A percentile compares a stretch with the other conserved stretches of the same genome.
phyloP scores from a whole-genome alignment of 53 echinoderm and acorn worm genomes.

The Patiria pectinifera region DNA sequence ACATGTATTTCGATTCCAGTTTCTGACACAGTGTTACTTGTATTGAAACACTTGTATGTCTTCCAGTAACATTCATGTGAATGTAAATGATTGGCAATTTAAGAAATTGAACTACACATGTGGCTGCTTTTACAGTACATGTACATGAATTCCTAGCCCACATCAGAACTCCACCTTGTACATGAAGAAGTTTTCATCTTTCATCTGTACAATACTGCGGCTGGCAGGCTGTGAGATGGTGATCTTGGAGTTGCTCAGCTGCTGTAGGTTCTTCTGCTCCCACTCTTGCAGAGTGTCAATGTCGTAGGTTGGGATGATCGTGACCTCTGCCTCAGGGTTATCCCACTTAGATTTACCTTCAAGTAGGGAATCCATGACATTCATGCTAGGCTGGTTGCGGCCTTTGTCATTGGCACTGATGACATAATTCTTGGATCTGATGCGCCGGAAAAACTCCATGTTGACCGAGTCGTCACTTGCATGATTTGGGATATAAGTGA shows the following conservation, averaged over 20 bases:
- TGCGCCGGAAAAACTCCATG: constrained; percentile 93
- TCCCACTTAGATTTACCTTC: constrained; percentile 95
- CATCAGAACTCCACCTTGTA: constrained; percentile 96
- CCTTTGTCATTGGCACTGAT: constrained; percentile 91
- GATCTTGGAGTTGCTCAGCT: constrained; percentile 86
- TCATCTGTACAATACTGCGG: constrained; percentile 95
- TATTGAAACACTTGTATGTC: background rate
- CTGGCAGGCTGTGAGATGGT: constrained; percentile 90
- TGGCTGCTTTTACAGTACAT: background rate
- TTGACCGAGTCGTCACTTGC: constrained; percentile 91
- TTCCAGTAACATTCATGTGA: background rate
- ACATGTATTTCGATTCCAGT: background rate
- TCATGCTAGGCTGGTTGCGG: constrained; percentile 78
- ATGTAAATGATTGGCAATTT: background rate
- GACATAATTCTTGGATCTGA: constrained; percentile 94
- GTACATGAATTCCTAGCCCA: background rate
- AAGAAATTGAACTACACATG: background rate
- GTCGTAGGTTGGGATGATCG: constrained; percentile 95
- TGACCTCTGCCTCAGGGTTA: constrained; percentile 78
- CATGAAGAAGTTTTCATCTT: constrained; percentile 99
- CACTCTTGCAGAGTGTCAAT: constrained; percentile 81
- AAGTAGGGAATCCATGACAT: constrained; percentile 87
- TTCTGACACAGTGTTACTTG: background rate
- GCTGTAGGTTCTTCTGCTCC: constrained; percentile 84
- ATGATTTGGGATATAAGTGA: constrained; percentile 94